Base-by-base conservation (phyloP, 1,140 invertebrate species). In the Aethina tumida region DNA sequence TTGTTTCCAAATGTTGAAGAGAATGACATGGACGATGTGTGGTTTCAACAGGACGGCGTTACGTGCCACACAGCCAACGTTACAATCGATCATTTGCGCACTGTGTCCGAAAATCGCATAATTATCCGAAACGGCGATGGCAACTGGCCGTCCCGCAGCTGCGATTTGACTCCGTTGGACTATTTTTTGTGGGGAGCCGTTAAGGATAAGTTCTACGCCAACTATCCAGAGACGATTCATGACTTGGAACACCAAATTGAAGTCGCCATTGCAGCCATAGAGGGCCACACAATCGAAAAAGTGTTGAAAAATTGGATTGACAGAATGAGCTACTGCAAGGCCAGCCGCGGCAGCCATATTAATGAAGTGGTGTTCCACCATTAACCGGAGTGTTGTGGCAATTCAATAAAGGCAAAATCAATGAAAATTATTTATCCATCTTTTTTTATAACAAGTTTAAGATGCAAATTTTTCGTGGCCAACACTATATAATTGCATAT, bases 111-210 rank as follows among this genome's bases (percentile, higher is more conserved):
- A 12, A 33, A 40, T 17, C 33, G 28, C 10, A 25, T 43, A 8
- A 46, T 47, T 21, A 32, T 18, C 15, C 18, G 33, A 9, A 19
- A 35, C 29, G 27, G 13, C 8, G 33, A 42, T 26, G 39, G 64
- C 27, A 37, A 48, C 41, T 68, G 63, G 65, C 58, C 60, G 24
- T 50, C 61, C 39, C 43, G 61, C 27, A 63, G 55, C 27, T 55
- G 56, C 26, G 62, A 66, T 56, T 53, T 66, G 25, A 61, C 47
- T 6, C 59, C 52, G 21, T 39, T 58, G 20, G 60, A 65, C 43
- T 66, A 54, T 56, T 63, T 60, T 43, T 39, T 63, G 10, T 66
- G 56, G 59, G 61, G 62, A 32, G 58, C 61, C 40, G 19, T 67
- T 10, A 66, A 65, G 47, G 43, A 35, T 24, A 52, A 52, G 35